Conservation (phyloP, 2,113 vertebrate species). For the Nibea coibor region DNA sequence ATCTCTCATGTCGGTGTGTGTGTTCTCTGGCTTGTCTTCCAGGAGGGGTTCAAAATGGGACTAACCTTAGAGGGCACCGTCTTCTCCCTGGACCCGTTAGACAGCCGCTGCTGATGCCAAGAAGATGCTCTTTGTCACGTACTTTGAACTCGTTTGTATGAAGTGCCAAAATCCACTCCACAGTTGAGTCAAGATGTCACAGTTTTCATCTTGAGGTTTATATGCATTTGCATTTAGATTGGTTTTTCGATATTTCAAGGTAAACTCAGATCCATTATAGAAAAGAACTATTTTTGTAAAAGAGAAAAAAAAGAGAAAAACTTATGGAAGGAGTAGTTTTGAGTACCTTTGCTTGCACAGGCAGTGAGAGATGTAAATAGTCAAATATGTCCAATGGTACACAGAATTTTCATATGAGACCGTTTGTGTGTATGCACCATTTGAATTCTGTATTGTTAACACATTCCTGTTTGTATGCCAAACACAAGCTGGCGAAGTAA, state of each 20-base stretch:
- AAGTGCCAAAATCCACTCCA: constrained; percentile 82
- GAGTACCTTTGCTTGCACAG: constrained; percentile 75
- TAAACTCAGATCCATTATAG: constrained; percentile 73
- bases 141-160: constrained; percentile 79
- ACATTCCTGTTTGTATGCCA: constrained; percentile 78
- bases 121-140: constrained; percentile 64
- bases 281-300: constrained; percentile 86
- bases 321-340: constrained; percentile 64
- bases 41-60: constrained; percentile 99
- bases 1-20: not conserved
- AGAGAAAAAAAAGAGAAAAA: constrained; percentile 21
- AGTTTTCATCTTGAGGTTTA: constrained; percentile 77
- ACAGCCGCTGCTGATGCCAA: constrained; percentile 93
- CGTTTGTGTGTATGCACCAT: constrained; percentile 56
- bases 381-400: constrained; percentile 72
- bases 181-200: constrained; percentile 69
- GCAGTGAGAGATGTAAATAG: constrained; percentile 79
- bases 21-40: constrained; percentile 76
- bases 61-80: constrained; percentile 97
- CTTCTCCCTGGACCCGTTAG: constrained; percentile 95
- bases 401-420: constrained; percentile 63
- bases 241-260: constrained; percentile 74
- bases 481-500: constrained; percentile 47
- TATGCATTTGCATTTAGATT: constrained; percentile 82
- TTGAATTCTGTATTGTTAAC: constrained; percentile 60